phyloP scores from a whole-genome alignment of 2,888 invertebrate genomes.

The Drosophila tripunctata region DNA sequence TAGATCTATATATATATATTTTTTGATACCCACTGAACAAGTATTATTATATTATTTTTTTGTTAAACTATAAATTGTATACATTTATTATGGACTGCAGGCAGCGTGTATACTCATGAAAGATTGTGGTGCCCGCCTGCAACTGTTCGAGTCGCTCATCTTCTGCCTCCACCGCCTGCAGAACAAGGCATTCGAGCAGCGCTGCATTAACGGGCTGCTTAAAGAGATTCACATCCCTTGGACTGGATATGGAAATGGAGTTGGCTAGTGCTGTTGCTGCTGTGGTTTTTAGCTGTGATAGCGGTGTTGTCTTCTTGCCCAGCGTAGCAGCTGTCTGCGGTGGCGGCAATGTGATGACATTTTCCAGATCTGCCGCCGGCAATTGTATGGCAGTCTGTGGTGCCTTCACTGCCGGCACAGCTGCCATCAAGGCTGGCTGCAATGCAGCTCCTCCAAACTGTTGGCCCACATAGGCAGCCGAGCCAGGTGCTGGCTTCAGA shows the following conservation, averaged over 20 bases:
- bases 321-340: conserved; percentile 5
- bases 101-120: conserved; percentile 41
- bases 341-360: conserved; percentile 34
- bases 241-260: neutral
- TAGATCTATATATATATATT: neutral
- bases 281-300: neutral
- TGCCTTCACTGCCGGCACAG: neutral
- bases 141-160: conserved; percentile 24
- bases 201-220: conserved; percentile 37
- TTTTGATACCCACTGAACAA: neutral
- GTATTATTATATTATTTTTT: conserved; percentile 1
- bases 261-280: neutral
- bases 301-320: conserved; percentile 7
- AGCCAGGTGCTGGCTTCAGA: conserved; percentile 14
- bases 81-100: conserved; percentile 23
- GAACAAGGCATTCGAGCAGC: conserved; percentile 44
- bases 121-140: conserved; percentile 43
- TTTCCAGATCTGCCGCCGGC: conserved; percentile 23
- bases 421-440: neutral
- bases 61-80: conserved; percentile 10
- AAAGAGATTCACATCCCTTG: conserved; percentile 40
- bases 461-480: conserved; percentile 4
- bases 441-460: neutral
- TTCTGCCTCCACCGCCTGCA: conserved; percentile 48
- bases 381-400: conserved; percentile 10